Percentiles rank a stretch among this genome's conserved stretches.
Evolutionary conservation across 2,113 vertebrate species (phyloP).

Genomic region (Ceyx cyanopectus): DNA sequence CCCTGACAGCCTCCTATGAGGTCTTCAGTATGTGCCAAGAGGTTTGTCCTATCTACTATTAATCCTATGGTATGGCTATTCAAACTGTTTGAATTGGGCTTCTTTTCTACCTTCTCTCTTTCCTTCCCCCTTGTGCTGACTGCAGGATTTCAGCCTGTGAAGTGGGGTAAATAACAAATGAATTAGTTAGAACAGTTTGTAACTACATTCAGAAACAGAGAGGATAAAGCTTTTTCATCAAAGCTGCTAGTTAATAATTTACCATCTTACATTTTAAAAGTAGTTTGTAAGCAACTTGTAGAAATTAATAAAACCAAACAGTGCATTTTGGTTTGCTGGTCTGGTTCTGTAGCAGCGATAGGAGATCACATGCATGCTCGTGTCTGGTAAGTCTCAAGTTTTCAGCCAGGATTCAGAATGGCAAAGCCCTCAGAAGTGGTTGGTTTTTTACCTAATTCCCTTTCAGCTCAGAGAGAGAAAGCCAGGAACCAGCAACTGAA

Average conservation of each 20-base stretch:
- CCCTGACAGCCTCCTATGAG: neutral
- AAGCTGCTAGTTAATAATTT: neutral
- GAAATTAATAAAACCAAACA: neutral
- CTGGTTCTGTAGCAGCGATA: neutral
- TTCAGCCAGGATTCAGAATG: neutral
- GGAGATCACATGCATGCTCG: accelerated
- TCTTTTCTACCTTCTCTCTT: neutral
- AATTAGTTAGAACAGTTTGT: neutral
- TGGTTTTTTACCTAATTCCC: neutral
- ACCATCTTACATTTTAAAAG: neutral
- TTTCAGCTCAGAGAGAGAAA: neutral
- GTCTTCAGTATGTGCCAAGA: neutral
- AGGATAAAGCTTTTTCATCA: neutral
- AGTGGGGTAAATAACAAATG: neutral
- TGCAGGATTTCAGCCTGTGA: neutral
- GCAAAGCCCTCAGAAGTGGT: neutral
- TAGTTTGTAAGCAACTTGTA: neutral
- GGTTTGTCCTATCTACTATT: neutral
- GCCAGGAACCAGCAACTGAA: neutral
- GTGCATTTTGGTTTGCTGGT: accelerated
- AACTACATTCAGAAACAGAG: neutral
- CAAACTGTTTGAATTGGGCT: neutral
- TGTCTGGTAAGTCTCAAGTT: neutral
- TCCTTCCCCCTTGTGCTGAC: neutral
- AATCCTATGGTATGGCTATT: neutral